Percentiles rank a stretch among this genome's conserved stretches.
These are phyloP conservation scores for Cichladusa arquata DNA, from an alignment of 2,113 vertebrate species.

Conservation along the genomic window DNA sequence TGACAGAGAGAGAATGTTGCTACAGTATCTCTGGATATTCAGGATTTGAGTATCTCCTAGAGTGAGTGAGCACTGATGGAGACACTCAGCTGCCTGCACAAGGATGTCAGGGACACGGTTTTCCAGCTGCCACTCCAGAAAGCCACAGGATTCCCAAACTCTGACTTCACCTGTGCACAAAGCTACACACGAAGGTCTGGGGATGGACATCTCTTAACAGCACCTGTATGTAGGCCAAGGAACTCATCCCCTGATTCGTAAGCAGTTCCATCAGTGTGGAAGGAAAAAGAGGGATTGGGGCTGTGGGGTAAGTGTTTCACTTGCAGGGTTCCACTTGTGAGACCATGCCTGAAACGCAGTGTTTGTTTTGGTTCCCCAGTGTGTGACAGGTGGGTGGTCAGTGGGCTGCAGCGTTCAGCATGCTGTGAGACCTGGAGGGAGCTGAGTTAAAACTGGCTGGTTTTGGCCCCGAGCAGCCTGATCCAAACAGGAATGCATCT, in stretches of 20 bases:
- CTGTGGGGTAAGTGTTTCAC: background rate
- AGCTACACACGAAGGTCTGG: background rate
- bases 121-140: background rate
- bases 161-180: background rate
- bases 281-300: background rate
- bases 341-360: background rate
- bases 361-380: background rate
- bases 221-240: rapidly evolving
- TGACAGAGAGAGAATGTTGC: background rate
- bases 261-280: background rate
- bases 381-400: background rate
- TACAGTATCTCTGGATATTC: background rate
- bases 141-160: background rate
- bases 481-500: background rate
- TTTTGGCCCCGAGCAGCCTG: background rate
- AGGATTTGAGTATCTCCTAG: background rate
- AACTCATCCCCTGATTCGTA: rapidly evolving
- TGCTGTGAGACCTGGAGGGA: background rate
- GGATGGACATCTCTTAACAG: background rate
- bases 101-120: rapidly evolving
- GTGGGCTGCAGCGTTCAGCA: background rate
- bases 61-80: background rate
- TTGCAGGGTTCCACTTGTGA: background rate
- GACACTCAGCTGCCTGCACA: background rate
- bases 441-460: background rate